A percentile compares a stretch with the other conserved stretches of the same genome.
Conservation (phyloP, 2,113 vertebrate genomes). For the Rhinoptilus africanus region DNA sequence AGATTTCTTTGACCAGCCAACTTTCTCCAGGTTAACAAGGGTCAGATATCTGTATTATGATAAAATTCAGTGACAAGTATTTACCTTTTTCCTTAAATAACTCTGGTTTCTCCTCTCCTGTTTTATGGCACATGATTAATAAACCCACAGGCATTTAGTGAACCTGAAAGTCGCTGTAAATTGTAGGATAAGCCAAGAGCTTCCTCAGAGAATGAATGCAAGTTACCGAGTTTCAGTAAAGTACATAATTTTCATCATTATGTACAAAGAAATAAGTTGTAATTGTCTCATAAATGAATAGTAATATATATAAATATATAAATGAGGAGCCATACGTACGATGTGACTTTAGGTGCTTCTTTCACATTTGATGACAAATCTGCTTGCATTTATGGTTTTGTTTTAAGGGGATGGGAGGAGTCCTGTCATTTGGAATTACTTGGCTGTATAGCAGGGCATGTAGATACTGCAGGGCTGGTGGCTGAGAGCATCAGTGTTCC, state of each 20-base stretch:
- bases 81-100: not conserved
- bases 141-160: not conserved
- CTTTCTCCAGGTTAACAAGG: not conserved
- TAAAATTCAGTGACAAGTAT: not conserved
- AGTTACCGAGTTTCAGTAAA: not conserved
- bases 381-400: not conserved
- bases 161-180: not conserved
- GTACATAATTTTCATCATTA: not conserved
- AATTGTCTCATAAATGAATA: not conserved
- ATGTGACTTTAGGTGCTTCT: not conserved
- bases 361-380: not conserved
- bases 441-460: not conserved
- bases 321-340: fast-evolving
- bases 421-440: not conserved
- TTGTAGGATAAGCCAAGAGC: not conserved
- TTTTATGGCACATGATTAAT: not conserved
- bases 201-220: not conserved
- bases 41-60: not conserved
- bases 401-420: not conserved
- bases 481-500: not conserved
- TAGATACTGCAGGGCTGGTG: not conserved
- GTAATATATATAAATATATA: not conserved
- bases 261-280: not conserved
- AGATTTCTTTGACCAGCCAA: not conserved
- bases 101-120: not conserved